Evolutionary conservation across 2,797 vertebrate species (phyloP), one percentile per base, ranked within the genome.

Genomic region (Anomalospiza imberbis): DNA sequence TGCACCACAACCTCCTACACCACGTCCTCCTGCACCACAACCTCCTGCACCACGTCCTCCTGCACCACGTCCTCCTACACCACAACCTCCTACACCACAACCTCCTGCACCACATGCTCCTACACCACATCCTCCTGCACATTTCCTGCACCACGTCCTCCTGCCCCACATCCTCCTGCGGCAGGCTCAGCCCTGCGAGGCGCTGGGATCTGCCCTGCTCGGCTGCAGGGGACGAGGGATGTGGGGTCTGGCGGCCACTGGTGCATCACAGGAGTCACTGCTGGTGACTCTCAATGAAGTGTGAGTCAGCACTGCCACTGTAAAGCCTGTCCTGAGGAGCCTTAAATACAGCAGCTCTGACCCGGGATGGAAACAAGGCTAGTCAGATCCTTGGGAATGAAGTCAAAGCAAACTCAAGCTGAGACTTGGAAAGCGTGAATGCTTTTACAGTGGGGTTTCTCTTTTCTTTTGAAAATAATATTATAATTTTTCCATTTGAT

Each of bases 201-300:
- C 4, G 1, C n/a, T 14, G 44, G n/a, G 88, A 47, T 29, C 28
- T 32, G 84, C 47, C 67, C 81, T 57, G 72, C 1, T 34, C 34
- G 8, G 34, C 34, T 34, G 34, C 34, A 34, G 34, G 34, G 34
- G 34, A 34, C 34, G 34, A 34, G 34, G 0, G 0, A 31, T 2
- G 0, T 1, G 0, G 78, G 81, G 25, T 79, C 34, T 34, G 34
- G 29, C 1, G 0, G 45, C 3, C 6, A 67, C 73, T 85, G 88
- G 47, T 75, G 90, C 66, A 86, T 77, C 50, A 0, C 76, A 55
- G 85, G 65, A 94, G 73, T 36, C 90, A 31, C 91, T 15, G 61
- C 50, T 51, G 50, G 92, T 84, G 92, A 91, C 76, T 92, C 89
- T 6, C 79, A 89, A 83, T 83, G 89, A 88, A 83, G 89, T 3